phyloP scores from a whole-genome alignment of 2,888 invertebrate genomes.

The Agonopterix arenella region DNA sequence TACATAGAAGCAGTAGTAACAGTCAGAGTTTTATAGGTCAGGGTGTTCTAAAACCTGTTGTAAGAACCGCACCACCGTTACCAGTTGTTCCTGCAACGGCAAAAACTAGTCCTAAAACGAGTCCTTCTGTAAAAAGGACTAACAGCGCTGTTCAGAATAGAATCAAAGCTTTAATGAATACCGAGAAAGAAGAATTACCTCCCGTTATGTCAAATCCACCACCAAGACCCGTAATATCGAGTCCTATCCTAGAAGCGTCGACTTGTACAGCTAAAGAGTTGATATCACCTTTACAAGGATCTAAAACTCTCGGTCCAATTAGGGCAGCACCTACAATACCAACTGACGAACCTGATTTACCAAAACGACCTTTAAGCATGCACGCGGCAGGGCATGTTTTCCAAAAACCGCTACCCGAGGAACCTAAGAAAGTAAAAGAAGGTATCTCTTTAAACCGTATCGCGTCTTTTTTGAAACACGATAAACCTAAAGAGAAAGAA shows the following conservation, averaged over 20 bases:
- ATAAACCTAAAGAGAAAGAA: constrained; percentile 70
- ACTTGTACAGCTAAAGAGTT: constrained; percentile 87
- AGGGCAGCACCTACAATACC: constrained; percentile 78
- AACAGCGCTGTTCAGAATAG: constrained; percentile 61
- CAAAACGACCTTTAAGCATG: constrained; percentile 72
- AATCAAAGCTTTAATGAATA: constrained; percentile 59
- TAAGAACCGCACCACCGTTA: constrained; percentile 79
- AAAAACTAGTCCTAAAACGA: constrained; percentile 48
- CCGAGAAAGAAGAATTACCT: constrained; percentile 58
- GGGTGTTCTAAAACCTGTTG: constrained; percentile 59
- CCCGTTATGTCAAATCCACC: constrained; percentile 76
- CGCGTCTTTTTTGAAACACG: constrained; percentile 84
- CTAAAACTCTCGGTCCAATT: constrained; percentile 77
- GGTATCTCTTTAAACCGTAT: constrained; percentile 82
- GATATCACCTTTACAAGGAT: constrained; percentile 78
- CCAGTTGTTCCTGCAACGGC: constrained; percentile 71
- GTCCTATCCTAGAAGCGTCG: constrained; percentile 88
- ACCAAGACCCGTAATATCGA: constrained; percentile 86
- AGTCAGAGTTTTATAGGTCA: constrained; percentile 51
- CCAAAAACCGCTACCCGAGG: constrained; percentile 64
- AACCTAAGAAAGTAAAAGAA: constrained; percentile 76
- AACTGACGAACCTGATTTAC: constrained; percentile 44
- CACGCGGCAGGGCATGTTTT: constrained; percentile 48
- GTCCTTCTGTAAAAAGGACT: constrained; percentile 55
- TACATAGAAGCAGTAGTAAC: constrained; percentile 60